Evolutionary conservation across 2,797 vertebrate genomes (phyloP), one percentile per base, ranked within the genome.

Genomic region (Schizopygopsis malacanthus): DNA sequence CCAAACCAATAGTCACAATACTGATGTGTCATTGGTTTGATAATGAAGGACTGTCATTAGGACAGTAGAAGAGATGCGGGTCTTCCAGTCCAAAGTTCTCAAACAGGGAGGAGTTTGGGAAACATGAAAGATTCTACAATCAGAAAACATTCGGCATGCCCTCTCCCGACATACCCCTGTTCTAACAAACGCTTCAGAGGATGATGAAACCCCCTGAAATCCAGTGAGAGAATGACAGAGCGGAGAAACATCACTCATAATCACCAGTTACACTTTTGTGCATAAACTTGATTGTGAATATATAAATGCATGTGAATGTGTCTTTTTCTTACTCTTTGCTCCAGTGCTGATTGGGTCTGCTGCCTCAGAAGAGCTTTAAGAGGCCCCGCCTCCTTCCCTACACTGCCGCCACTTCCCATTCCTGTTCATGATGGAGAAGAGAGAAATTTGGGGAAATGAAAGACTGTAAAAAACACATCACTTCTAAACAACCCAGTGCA

Each of bases 381-480:
- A n/a, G 98, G 96, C 70, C 97, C 98, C 25, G 96, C 97, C 92
- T 99, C 98, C 95, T 99, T 99, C 89, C 98, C 98, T 59, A 94
- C 97, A 85, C 98, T 99, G 89, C 98, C 98, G 88, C 98, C 98
- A 91, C 98, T 99, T 92, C 98, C 98, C 97, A 99, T 99, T 93
- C 98, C 98, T 99, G 94, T 85, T 25, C 90, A 92, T 88, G 90
- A 75, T 92, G 78, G 56, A 79, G 39, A 43, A 25, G 43, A 65
- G n/a, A 39, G 20, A 86, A 52, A 73, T 56, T 13, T 0, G 87
- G n/a, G 67, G 6, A 79, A 43, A 69, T 67, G 11, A 84, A 61
- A 84, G 33, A 76, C 41, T 39, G 47, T 50, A 12, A 72, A 52
- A n/a, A 43, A 67, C 78, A 80, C 52, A 56, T 89, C 16, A 6